Base-by-base conservation (phyloP, 2,888 invertebrate genomes). In the Thecophora atra region DNA sequence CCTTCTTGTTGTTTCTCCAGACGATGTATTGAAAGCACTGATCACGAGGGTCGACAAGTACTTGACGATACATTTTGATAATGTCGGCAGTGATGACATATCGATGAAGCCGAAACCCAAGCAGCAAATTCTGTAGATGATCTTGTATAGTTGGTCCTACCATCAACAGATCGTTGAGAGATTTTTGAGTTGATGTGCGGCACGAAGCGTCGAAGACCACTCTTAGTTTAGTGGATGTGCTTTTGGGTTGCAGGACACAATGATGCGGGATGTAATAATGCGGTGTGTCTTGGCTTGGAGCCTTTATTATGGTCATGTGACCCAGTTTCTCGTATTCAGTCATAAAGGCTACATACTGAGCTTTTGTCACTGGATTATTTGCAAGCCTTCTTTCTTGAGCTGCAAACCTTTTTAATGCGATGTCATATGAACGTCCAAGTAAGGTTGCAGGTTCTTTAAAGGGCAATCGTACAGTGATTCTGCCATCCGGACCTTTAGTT, bases 91-190 rank as follows among this genome's bases (percentile, higher is more conserved):
- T 67, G 17, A 67, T 52, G 19, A 51, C 65, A 44, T n/a, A 42
- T 3, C 24, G 58, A 58, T 8, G 24, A 6, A 58, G 28, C 2
- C 58, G 28, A 58, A 58, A 24, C 26, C 28, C 26, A 13, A 28
- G 28, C 26, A 58, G 58, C 28, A 28, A 28, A 30, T n/a, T n/a
- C n/a, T n/a, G 30, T 28, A 30, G 30, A 8, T 75, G 70, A 7
- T 30, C 19, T 24, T 75, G 75, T 13, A 77, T 64, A 11, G 74
- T 75, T 3, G 76, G 73, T 4, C 76, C 75, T 21, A 73, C 74
- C 69, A 75, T 74, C 28, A 73, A 64, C 11, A 75, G 74, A 52
- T 75, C 62, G 11, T 62, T 62, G 8, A 70, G 28, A 2, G 70
- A 70, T 47, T 52, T 60, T 30, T 70, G 70, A 1, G 70, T 44